These are phyloP conservation scores for Thaleichthys pacificus DNA, from an alignment of 2,797 vertebrate species.

Conservation along the genomic window DNA sequence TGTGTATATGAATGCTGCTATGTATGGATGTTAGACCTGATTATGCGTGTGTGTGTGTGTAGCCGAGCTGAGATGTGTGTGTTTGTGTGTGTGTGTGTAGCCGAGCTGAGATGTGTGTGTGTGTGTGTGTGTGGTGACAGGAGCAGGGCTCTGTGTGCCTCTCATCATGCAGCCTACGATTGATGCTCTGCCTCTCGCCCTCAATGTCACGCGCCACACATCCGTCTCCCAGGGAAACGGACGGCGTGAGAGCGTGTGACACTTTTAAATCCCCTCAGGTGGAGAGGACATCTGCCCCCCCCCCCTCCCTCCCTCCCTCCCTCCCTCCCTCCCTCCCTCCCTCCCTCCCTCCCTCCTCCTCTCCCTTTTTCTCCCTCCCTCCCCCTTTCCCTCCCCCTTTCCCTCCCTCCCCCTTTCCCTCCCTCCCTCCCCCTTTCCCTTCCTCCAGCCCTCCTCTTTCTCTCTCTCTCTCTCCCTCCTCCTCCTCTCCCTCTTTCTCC, in stretches of 20 bases:
- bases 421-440: too few relatives aligned
- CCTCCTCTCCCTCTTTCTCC: background rate
- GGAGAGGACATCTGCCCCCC: constrained; percentile 67
- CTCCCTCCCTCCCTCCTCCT: background rate
- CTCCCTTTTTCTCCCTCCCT: background rate
- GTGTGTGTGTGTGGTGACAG: constrained; percentile 7
- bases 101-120: background rate
- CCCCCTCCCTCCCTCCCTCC: constrained; percentile 23
- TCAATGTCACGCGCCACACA: constrained; percentile 65
- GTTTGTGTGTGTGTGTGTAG: background rate
- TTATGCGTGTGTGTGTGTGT: constrained; percentile 14
- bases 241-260: constrained; percentile 51
- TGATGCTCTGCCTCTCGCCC: constrained; percentile 48
- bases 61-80: background rate
- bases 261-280: constrained; percentile 57
- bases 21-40: constrained; percentile 38
- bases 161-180: constrained; percentile 40
- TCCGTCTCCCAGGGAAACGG: constrained; percentile 72
- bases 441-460: background rate
- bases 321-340: background rate
- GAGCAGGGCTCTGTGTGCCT: constrained; percentile 25
- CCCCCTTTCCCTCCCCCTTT: background rate
- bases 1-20: background rate
- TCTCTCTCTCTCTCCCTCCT: background rate
- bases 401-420: too few relatives aligned